Percentiles rank a stretch among this genome's conserved stretches.
Evolutionary conservation across 2,797 vertebrate species (phyloP).

Genomic region (Calcarius lapponicus): DNA sequence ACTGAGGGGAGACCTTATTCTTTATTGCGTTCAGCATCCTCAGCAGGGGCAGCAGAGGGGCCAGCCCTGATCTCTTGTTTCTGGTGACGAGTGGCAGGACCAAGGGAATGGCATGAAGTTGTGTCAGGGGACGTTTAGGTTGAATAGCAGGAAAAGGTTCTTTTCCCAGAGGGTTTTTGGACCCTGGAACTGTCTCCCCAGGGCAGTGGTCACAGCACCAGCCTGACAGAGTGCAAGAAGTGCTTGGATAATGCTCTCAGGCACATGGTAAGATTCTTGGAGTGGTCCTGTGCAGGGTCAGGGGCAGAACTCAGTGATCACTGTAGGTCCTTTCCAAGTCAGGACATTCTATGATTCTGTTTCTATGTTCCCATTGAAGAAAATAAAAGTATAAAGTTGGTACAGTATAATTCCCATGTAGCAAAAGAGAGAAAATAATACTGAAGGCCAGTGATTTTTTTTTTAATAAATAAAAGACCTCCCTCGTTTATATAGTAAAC

Average conservation of each 20-base stretch:
- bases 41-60: not conserved
- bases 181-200: not conserved
- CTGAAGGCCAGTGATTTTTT: accelerated
- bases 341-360: not conserved
- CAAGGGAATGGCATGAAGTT: accelerated
- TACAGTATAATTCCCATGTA: not conserved
- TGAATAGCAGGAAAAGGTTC: not conserved
- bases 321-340: not conserved
- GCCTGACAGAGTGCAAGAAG: too few species aligned
- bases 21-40: not conserved
- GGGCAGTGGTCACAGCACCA: not conserved
- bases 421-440: not conserved
- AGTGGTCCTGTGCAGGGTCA: not conserved
- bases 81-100: not conserved
- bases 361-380: not conserved
- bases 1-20: not conserved
- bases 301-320: not conserved
- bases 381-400: not conserved
- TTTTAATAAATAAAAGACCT: not conserved
- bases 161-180: not conserved
- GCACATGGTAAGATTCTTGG: too few species aligned
- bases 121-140: not conserved
- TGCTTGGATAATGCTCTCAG: not conserved
- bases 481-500: not conserved
- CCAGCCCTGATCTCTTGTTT: not conserved